These are phyloP conservation scores for Steinernema hermaphroditum DNA, from an alignment of 2,888 invertebrate genomes.

Conservation along the genomic window DNA sequence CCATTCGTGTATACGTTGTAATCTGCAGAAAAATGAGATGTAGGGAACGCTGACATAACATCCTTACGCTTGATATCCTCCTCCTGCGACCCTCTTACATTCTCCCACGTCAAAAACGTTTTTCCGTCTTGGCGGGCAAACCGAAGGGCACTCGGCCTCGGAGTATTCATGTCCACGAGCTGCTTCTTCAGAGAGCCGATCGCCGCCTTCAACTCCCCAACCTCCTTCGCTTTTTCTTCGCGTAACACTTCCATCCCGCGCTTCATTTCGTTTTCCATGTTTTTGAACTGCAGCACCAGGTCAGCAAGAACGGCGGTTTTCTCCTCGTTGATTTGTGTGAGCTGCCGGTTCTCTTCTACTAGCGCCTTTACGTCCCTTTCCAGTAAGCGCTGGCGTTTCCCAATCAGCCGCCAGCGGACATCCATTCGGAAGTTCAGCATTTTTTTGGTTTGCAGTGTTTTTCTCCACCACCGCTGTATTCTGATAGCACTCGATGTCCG, in stretches of 20 bases:
- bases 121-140: background rate
- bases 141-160: background rate
- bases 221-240: background rate
- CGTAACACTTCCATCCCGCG: background rate
- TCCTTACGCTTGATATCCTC: no score
- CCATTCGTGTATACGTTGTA: background rate
- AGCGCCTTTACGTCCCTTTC: background rate
- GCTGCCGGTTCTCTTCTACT: background rate
- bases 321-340: conserved; percentile 7
- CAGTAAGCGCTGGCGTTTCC: background rate
- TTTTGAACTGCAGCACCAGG: background rate
- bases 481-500: background rate
- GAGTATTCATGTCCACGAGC: background rate
- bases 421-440: background rate
- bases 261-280: background rate
- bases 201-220: background rate
- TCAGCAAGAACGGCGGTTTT: background rate
- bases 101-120: background rate
- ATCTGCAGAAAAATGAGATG: background rate
- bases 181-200: background rate
- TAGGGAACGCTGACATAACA: no score
- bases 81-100: no score
- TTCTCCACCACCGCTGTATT: background rate
- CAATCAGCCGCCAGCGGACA: background rate
- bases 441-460: background rate